Evolutionary conservation across 2,888 invertebrate genomes (phyloP).

Genomic region (Heliconius erato): DNA sequence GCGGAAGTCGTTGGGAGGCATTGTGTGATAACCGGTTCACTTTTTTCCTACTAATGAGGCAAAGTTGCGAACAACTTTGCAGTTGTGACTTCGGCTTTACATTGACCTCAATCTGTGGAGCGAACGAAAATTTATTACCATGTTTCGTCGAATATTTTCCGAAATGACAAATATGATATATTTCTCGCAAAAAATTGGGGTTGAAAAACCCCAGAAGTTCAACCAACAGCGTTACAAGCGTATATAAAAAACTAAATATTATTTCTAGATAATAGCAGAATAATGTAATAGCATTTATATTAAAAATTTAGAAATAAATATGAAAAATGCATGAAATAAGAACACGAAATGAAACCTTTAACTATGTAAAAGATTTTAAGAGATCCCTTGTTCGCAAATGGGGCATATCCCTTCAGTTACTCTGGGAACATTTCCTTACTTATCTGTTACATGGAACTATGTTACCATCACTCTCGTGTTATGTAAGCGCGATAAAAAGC

Average conservation of each 20-base stretch:
- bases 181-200: not conserved
- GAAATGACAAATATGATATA: not conserved
- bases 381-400: constrained; percentile 6
- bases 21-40: constrained; percentile 72
- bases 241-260: not conserved
- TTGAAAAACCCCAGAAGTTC: not conserved
- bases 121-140: constrained; percentile 42
- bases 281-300: not conserved
- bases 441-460: constrained; percentile 22
- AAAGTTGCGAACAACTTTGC: constrained; percentile 61
- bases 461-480: not conserved
- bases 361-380: constrained; percentile 3
- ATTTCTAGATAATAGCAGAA: not conserved
- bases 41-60: constrained; percentile 75
- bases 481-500: not conserved
- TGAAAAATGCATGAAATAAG: not conserved
- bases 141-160: constrained; percentile 23
- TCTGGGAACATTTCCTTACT: constrained; percentile 11
- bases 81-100: constrained; percentile 46
- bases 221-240: not conserved
- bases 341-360: not conserved
- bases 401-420: not conserved
- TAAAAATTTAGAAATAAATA: not conserved
- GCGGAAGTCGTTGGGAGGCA: constrained; percentile 66
- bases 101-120: constrained; percentile 48